Percentiles rank a stretch among this genome's conserved stretches.
phyloP scores from a whole-genome alignment of 2,113 vertebrate species.

The Plecotus auritus region DNA sequence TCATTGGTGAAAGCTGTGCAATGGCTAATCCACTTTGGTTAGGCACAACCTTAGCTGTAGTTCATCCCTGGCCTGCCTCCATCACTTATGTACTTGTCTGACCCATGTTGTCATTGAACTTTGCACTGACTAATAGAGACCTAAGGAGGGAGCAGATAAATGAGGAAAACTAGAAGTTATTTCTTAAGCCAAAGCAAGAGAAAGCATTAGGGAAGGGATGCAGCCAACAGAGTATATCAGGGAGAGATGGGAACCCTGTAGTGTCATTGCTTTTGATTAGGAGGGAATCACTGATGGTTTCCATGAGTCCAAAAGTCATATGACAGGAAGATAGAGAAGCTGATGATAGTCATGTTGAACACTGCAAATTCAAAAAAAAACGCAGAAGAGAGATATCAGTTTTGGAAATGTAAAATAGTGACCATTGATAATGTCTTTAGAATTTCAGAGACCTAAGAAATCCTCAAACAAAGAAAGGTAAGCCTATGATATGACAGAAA shows the following conservation, averaged over 20 bases:
- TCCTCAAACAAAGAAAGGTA: neutral
- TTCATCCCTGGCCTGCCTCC: neutral
- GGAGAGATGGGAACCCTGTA: neutral
- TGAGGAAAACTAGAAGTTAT: neutral
- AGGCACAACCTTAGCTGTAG: neutral
- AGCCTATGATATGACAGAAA: neutral
- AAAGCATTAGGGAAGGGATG: neutral
- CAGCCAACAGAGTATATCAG: neutral
- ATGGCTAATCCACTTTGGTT: neutral
- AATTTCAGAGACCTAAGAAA: neutral
- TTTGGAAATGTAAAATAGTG: neutral
- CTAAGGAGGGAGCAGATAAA: neutral
- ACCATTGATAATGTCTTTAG: neutral
- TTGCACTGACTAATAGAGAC: neutral
- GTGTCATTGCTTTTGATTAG: neutral
- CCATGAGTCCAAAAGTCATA: neutral
- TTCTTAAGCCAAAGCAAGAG: neutral
- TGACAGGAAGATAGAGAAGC: neutral
- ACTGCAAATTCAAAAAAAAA: neutral
- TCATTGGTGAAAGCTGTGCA: neutral
- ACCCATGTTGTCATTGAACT: neutral
- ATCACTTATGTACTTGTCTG: neutral
- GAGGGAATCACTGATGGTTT: neutral
- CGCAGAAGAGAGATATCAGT: neutral
- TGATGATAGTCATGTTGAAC: neutral